Evolutionary conservation across 2,888 invertebrate species (phyloP), one percentile per base, ranked within the genome.

Genomic region (Pyralis farinalis): DNA sequence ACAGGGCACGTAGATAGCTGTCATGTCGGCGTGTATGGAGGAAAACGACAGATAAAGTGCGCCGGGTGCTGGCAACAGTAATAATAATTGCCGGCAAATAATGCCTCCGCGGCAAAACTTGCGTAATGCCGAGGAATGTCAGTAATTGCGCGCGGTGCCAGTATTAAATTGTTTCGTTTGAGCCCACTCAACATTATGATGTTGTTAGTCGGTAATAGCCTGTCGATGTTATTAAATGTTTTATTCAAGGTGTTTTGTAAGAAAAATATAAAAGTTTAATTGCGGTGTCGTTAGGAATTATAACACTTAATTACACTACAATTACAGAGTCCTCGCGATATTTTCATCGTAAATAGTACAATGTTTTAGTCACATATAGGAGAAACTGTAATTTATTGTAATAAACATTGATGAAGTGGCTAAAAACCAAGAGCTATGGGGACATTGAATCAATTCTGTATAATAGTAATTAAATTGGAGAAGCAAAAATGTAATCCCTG

Each of bases 71-170:
- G 43, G 41, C 46, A 47, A 46, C 51, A 53, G 51, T 47, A 42
- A 44, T 55, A 45, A 53, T 55, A 45, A 53, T 52, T 46, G 50
- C 49, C 36, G 25, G 31, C 46, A 44, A 43, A 52, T 52, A 53
- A 47, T 50, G 43, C 39, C 30, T 37, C 28, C 34, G 36, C 38
- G 40, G 50, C 44, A 41, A 53, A 55, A 49, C 46, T 51, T 52
- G 40, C 36, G 49, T 54, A 52, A 51, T 55, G 46, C 58, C 38
- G 43, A 30, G 43, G 47, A 54, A 59, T 54, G 51, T 47, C 43
- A 55, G 49, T 57, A 58, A 59, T 53, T 59, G 53, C 41, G 47
- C 8, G 37, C 12, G 37, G 30, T 48, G 46, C 50, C 44, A 51
- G 44, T 44, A 53, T 50, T 43, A 47, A 53, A 58, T 50, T 48